Percentiles rank a stretch among this genome's conserved stretches.
Conservation (phyloP, 2,888 invertebrate genomes). For the Amphimallon solstitiale region DNA sequence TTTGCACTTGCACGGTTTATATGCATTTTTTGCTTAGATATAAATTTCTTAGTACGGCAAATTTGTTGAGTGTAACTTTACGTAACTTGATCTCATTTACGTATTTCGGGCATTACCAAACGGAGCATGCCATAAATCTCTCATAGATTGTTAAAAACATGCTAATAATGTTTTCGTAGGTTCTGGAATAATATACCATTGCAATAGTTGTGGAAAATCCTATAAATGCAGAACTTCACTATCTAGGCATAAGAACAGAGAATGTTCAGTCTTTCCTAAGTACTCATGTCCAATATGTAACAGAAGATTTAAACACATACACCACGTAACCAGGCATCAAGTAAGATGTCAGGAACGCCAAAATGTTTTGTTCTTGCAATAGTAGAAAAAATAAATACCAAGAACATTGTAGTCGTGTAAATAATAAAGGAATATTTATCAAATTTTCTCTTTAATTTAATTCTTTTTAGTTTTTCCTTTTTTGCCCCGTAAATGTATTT, state of each 20-base stretch:
- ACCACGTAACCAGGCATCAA: conserved; percentile 30
- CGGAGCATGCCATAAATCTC: too few relatives aligned
- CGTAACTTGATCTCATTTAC: too few relatives aligned
- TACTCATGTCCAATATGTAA: conserved; percentile 20
- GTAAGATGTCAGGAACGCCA: neutral
- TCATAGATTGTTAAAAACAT: too few relatives aligned
- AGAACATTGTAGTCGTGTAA: too few relatives aligned
- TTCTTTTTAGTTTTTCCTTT: too few relatives aligned
- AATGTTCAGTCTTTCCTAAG: conserved; percentile 27
- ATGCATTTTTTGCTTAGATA: too few relatives aligned
- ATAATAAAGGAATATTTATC: too few relatives aligned
- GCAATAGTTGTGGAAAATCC: conserved; percentile 25
- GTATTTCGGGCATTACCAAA: too few relatives aligned
- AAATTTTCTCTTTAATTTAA: too few relatives aligned
- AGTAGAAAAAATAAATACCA: neutral
- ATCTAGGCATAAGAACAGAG: conserved; percentile 23
- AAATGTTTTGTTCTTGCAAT: neutral
- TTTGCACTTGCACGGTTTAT: too few relatives aligned
- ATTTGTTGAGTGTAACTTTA: too few relatives aligned
- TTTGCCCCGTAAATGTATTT: neutral
- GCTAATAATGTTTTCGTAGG: conserved; percentile 11
- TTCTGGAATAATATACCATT: conserved; percentile 2
- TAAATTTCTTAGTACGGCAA: too few relatives aligned
- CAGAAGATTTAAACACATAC: conserved; percentile 32
- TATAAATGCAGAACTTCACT: conserved; percentile 30